Evolutionary conservation across 2,797 vertebrate genomes (phyloP), one percentile per base, ranked within the genome.

Genomic region (Microtus californicus): DNA sequence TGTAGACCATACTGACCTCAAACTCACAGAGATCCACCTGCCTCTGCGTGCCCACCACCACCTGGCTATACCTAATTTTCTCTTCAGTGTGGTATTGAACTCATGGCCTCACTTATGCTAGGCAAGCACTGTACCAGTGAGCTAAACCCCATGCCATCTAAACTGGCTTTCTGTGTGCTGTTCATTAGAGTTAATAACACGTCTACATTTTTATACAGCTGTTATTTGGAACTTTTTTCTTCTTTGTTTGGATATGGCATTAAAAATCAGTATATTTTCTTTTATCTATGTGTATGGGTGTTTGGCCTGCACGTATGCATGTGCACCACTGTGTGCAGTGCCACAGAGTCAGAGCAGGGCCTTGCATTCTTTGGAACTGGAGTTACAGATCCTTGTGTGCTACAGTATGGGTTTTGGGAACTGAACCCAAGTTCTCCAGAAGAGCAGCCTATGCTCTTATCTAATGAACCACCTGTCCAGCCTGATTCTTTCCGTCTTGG

Each of bases 191-290:
- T 89, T 61, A 89, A 37, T 74, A 95, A 1, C 71, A 23, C 54
- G 27, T 10, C 19, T 13, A 43, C 34, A 56, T 31, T 73, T n/a
- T 63, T 86, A 56, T n/a, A 0, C 76, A 85, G 61, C 2, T 69
- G 37, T 56, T 94, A 59, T 94, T 65, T 90, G 40, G 67, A 79
- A 83, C 12, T 48, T 90, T 91, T 67, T 37, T 25, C 27, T n/a
- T 65, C 40, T 85, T 85, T 85, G 82, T 67, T 85, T 85, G 3
- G 40, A 67, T 40, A 85, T 65, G 61, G 10, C 19, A 67, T 34
- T 85, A 31, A 63, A 43, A 40, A 40, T 29, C 23, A 54, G 43
- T 82, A 29, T 61, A 67, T 48, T 85, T 83, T 31, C 81, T 85
- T 85, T 65, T 65, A 63, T 63, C 31, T 82, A 12, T 65, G 40